Evolutionary conservation across 2,888 invertebrate species (phyloP).

Genomic region (Andrena bucephala): DNA sequence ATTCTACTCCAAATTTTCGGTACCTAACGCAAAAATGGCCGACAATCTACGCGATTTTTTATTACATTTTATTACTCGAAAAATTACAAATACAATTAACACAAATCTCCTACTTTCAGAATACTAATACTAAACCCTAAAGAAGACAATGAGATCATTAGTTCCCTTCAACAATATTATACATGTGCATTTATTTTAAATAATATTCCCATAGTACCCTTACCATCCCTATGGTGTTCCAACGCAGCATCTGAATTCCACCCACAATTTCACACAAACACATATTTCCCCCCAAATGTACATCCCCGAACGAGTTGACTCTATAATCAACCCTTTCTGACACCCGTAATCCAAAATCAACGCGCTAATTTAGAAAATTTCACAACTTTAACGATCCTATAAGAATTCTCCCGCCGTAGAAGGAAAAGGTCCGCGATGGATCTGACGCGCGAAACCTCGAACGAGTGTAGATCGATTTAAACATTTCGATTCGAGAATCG

Average conservation of each 20-base stretch:
- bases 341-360: background rate
- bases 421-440: background rate
- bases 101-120: background rate
- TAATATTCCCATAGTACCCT: too few relatives aligned
- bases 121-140: background rate
- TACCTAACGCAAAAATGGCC: background rate
- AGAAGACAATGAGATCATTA: background rate
- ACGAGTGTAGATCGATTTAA: slow-evolving; percentile 3
- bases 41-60: background rate
- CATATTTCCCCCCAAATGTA: too few relatives aligned
- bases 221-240: too few relatives aligned
- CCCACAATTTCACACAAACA: too few relatives aligned
- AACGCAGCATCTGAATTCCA: too few relatives aligned
- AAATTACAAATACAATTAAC: background rate
- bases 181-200: too few relatives aligned
- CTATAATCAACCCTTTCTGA: too few relatives aligned
- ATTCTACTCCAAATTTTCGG: background rate
- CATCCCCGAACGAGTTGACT: too few relatives aligned
- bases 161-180: too few relatives aligned
- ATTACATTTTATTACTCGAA: background rate
- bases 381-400: background rate
- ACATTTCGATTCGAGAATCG: slow-evolving; percentile 12
- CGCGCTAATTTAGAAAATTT: background rate
- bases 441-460: background rate
- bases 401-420: background rate